These are phyloP conservation scores for Benitochromis conjunctus DNA, from an alignment of 2,113 vertebrate species.

Conservation along the genomic window DNA sequence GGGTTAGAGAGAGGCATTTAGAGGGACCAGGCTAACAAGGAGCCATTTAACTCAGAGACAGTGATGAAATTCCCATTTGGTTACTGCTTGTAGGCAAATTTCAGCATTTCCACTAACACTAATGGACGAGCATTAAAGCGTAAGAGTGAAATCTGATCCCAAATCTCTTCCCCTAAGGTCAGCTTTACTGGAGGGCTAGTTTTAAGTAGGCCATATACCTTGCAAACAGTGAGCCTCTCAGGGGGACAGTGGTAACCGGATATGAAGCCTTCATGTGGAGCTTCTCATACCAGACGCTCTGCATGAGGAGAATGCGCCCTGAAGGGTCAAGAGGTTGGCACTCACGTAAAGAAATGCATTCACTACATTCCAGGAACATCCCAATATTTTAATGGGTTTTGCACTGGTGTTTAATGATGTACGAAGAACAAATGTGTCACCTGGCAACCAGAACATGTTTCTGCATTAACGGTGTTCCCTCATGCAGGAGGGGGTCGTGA, in stretches of 20 bases:
- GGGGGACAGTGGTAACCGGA: constrained; percentile 6
- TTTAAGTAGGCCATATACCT: not conserved
- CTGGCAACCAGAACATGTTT: not conserved
- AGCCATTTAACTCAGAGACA: constrained; percentile 12
- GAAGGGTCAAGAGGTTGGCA: not conserved
- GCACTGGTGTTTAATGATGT: not conserved
- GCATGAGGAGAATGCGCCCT: not conserved
- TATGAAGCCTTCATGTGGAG: not conserved
- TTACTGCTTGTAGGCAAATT: not conserved
- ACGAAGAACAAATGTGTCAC: not conserved
- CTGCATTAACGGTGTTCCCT: not conserved
- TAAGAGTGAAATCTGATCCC: constrained; percentile 21
- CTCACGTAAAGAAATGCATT: not conserved
- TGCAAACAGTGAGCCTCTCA: constrained; percentile 10
- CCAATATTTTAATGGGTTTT: not conserved
- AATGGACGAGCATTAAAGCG: constrained; percentile 34
- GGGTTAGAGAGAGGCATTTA: not conserved
- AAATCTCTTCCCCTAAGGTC: constrained; percentile 4
- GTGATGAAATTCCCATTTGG: not conserved
- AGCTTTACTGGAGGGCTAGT: not conserved
- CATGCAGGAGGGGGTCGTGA: not conserved
- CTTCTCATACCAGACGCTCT: not conserved
- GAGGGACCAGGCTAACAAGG: constrained; percentile 18
- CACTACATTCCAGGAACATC: not conserved
- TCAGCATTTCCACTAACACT: constrained; percentile 10